These are phyloP conservation scores for Ptilonorhynchus violaceus DNA, from an alignment of 2,113 vertebrate species.

Conservation along the genomic window DNA sequence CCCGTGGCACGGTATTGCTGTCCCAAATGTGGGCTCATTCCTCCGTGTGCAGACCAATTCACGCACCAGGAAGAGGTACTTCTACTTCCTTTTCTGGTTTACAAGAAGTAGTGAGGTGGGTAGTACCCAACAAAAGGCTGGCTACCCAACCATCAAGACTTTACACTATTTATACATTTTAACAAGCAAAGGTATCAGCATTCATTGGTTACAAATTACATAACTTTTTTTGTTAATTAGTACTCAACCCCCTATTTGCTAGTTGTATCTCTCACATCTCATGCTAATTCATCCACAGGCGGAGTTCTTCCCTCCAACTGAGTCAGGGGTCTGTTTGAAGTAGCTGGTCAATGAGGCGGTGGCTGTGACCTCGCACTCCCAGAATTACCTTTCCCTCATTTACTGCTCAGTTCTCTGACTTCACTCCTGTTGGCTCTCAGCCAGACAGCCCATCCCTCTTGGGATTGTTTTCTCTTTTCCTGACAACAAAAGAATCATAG, in stretches of 20 bases:
- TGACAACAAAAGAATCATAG: neutral
- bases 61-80: neutral
- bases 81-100: neutral
- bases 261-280: neutral
- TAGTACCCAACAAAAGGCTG: neutral
- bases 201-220: neutral
- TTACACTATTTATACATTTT: neutral
- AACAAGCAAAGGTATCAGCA: neutral
- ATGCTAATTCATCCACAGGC: neutral
- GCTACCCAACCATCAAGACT: accelerated
- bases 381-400: neutral
- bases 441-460: neutral
- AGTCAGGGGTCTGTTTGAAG: neutral
- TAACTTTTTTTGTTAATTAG: neutral
- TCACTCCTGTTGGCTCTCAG: neutral
- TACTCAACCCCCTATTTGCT: neutral
- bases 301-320: neutral
- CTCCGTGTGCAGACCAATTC: neutral
- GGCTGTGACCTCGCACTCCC: neutral
- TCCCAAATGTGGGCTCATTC: neutral
- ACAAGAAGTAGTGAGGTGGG: neutral
- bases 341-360: accelerated
- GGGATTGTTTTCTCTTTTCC: neutral
- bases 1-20: neutral
- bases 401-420: neutral